Conservation (phyloP, 2,797 vertebrate genomes). For the Rachycentron canadum region DNA sequence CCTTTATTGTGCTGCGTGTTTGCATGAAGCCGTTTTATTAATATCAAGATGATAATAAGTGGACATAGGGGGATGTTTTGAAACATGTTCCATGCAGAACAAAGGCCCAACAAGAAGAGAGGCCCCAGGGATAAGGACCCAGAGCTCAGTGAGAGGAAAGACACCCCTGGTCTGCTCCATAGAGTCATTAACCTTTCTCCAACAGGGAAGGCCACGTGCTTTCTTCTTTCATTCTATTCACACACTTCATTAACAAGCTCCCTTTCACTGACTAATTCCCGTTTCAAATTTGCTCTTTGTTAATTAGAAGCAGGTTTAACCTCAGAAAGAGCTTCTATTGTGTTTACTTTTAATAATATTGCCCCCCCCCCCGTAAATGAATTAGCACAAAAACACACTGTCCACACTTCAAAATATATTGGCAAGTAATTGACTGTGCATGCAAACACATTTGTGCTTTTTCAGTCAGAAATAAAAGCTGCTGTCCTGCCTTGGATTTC, state of each 20-base stretch:
- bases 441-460: constrained; percentile 62
- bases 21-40: constrained; percentile 26
- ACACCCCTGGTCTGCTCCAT: constrained; percentile 69
- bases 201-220: constrained; percentile 60
- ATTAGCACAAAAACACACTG: constrained; percentile 54
- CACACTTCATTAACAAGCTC: constrained; percentile 76
- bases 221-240: constrained; percentile 74
- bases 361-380: constrained; percentile 60
- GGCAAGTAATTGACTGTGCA: constrained; percentile 67
- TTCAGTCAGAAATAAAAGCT: constrained; percentile 67
- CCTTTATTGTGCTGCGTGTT: not conserved
- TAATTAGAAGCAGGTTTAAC: constrained; percentile 78
- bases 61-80: constrained; percentile 14
- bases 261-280: constrained; percentile 78
- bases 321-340: constrained; percentile 74
- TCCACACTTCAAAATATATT: constrained; percentile 61
- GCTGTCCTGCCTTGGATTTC: constrained; percentile 61
- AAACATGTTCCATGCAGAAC: constrained; percentile 42
- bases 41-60: constrained; percentile 13
- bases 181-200: constrained; percentile 85
- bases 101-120: constrained; percentile 44
- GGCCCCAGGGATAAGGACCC: constrained; percentile 60
- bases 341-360: constrained; percentile 78
- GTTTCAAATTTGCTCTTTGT: constrained; percentile 78
- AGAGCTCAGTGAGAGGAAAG: constrained; percentile 55